Percentiles rank a stretch among this genome's conserved stretches.
phyloP scores from a whole-genome alignment of 2,888 invertebrate species.

The Hyposoter dolosus region DNA sequence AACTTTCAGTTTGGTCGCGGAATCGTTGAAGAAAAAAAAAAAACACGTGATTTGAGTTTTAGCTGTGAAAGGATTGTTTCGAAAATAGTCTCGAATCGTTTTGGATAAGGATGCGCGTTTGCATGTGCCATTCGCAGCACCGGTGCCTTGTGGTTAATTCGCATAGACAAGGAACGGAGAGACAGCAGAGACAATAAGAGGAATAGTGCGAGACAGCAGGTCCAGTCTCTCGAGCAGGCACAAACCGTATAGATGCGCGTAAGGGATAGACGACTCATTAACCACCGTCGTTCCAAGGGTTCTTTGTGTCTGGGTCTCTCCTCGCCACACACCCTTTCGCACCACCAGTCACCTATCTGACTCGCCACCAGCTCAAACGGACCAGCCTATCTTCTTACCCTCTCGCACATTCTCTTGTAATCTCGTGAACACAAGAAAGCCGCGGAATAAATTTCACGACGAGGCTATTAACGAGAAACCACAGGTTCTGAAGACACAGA shows the following conservation, averaged over 20 bases:
- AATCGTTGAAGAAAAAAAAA: neutral
- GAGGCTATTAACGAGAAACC: slow-evolving; percentile 22
- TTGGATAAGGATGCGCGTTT: slow-evolving; percentile 53
- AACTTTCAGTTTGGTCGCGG: neutral
- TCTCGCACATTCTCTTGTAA: slow-evolving; percentile 46
- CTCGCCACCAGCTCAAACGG: slow-evolving; percentile 26
- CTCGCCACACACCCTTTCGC: slow-evolving; percentile 58
- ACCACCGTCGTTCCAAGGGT: slow-evolving; percentile 74
- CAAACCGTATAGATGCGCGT: slow-evolving; percentile 59
- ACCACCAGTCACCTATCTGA: slow-evolving; percentile 53
- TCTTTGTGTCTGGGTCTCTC: slow-evolving; percentile 73
- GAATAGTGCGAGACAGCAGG: slow-evolving; percentile 28
- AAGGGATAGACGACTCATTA: slow-evolving; percentile 78
- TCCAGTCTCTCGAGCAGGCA: slow-evolving; percentile 54
- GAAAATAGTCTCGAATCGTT: slow-evolving; percentile 40
- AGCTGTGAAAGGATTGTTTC: neutral
- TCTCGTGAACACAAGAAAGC: slow-evolving; percentile 30
- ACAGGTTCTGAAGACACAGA: neutral
- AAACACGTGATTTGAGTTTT: neutral
- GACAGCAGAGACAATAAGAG: neutral
- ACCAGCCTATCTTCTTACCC: slow-evolving; percentile 39
- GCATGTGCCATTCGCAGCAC: slow-evolving; percentile 43
- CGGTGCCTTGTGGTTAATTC: slow-evolving; percentile 48
- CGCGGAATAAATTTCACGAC: slow-evolving; percentile 53
- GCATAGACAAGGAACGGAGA: slow-evolving; percentile 38